phyloP scores from a whole-genome alignment of 2,113 vertebrate genomes.

The Calypte anna region DNA sequence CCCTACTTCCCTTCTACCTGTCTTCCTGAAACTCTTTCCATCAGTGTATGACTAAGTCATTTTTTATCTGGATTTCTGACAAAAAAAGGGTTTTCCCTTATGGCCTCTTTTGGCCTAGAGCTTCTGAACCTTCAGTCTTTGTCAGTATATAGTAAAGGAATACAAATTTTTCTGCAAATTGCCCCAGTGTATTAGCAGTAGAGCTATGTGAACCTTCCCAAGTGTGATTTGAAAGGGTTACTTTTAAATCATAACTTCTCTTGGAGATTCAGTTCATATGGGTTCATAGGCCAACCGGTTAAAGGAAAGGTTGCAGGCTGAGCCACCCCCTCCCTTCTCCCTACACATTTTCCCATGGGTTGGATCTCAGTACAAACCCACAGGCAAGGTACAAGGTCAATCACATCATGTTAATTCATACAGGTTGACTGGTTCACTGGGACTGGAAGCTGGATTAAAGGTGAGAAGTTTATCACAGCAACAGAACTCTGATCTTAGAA shows the following conservation, averaged over 20 bases:
- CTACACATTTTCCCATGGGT: not conserved
- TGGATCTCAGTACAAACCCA: constrained; percentile 61
- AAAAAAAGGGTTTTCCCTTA: constrained; percentile 37
- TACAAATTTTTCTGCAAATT: constrained; percentile 32
- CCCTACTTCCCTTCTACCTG: not conserved
- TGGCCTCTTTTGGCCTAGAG: constrained; percentile 34
- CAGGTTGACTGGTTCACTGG: constrained; percentile 54
- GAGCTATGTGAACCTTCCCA: constrained; percentile 25
- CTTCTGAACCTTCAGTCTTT: constrained; percentile 31
- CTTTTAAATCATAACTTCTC: constrained; percentile 42
- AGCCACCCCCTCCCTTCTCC: constrained; percentile 5
- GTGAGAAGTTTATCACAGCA: constrained; percentile 54
- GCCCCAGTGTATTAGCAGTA: constrained; percentile 17
- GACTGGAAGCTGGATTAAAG: constrained; percentile 35
- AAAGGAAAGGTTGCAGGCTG: constrained; percentile 43
- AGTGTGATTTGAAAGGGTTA: constrained; percentile 52
- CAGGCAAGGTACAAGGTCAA: constrained; percentile 60
- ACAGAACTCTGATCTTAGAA: constrained; percentile 46
- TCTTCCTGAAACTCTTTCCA: not conserved
- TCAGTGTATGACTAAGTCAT: not conserved
- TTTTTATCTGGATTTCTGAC: constrained; percentile 41
- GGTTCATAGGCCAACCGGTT: constrained; percentile 59
- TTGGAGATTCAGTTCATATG: not conserved
- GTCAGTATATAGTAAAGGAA: constrained; percentile 30
- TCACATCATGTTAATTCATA: constrained; percentile 65